Conservation (phyloP, 2,888 invertebrate genomes). For the Tetragonula carbonaria region DNA sequence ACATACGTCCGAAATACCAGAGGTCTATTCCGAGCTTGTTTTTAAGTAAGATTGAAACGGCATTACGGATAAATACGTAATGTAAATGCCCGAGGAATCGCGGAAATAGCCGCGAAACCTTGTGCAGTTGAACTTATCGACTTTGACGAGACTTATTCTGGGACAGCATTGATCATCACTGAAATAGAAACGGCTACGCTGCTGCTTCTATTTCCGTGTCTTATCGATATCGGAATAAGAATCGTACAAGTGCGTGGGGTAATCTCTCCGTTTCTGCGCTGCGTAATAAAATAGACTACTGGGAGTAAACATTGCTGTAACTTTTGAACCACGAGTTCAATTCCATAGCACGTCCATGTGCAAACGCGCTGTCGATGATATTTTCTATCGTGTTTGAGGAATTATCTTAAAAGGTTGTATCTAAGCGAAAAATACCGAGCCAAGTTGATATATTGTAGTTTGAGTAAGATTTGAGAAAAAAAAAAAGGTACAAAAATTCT, state of each 20-base stretch:
- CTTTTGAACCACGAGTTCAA: not conserved
- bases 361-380: not conserved
- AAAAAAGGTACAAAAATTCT: too few relatives aligned
- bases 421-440: too few relatives aligned
- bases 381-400: not conserved
- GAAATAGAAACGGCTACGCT: constrained; percentile 23
- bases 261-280: not conserved
- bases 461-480: too few relatives aligned
- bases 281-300: not conserved
- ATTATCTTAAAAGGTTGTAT: too few relatives aligned
- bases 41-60: not conserved
- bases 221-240: constrained; percentile 1
- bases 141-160: constrained; percentile 23
- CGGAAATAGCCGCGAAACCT: constrained; percentile 24
- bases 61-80: constrained; percentile 1
- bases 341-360: not conserved
- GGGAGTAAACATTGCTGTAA: too few relatives aligned
- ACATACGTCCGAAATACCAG: not conserved
- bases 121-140: constrained; percentile 21
- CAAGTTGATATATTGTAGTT: too few relatives aligned
- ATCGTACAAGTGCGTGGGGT: not conserved
- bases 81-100: not conserved
- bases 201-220: constrained; percentile 22
- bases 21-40: not conserved
- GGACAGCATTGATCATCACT: constrained; percentile 29